A percentile compares a stretch with the other conserved stretches of the same genome.
Conservation (phyloP, 2,113 vertebrate genomes). For the Pluvialis apricaria region DNA sequence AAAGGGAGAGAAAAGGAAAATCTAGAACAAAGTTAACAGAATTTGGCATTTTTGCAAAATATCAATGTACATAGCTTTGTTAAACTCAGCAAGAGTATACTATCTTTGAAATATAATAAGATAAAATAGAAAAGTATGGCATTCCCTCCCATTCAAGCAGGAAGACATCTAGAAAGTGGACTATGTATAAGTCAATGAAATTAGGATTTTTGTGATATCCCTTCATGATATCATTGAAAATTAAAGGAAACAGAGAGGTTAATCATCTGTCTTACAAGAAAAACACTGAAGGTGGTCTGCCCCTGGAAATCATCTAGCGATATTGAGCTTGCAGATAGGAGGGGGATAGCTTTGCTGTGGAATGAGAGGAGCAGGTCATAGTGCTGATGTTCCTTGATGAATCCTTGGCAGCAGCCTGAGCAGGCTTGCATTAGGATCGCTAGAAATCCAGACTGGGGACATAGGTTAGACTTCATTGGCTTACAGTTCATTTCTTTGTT, state of each 20-base stretch:
- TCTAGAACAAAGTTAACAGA: neutral
- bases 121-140: neutral
- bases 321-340: neutral
- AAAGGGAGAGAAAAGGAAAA: neutral
- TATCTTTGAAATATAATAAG: neutral
- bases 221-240: neutral
- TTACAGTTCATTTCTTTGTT: neutral
- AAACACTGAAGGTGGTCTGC: neutral
- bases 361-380: neutral
- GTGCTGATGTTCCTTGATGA: neutral
- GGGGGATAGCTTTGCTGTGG: neutral
- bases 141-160: neutral
- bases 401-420: neutral
- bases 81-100: too few relatives aligned
- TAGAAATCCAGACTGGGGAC: neutral
- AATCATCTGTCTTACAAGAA: neutral
- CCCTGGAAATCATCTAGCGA: neutral
- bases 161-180: neutral
- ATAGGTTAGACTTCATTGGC: neutral
- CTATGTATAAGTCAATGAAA: neutral
- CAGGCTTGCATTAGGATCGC: neutral
- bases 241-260: neutral
- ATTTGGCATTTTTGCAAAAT: neutral
- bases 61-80: neutral
- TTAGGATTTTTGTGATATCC: neutral